phyloP scores from a whole-genome alignment of 2,888 invertebrate species.

The Lepeophtheirus nordmannii region DNA sequence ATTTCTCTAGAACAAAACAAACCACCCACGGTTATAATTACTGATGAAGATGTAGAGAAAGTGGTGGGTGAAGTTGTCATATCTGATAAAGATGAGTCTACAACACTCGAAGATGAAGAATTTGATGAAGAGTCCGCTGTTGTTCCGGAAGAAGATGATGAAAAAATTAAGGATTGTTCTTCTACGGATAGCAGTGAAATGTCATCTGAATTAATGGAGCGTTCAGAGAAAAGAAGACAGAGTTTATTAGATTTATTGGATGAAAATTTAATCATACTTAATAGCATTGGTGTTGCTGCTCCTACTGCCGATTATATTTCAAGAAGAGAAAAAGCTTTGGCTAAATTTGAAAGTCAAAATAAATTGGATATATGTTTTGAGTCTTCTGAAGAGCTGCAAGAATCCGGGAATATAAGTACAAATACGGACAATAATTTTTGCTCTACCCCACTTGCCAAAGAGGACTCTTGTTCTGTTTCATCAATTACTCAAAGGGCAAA shows the following conservation, averaged over 20 bases:
- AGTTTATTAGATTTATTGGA: constrained; percentile 14
- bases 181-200: neutral
- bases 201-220: neutral
- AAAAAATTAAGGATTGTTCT: neutral
- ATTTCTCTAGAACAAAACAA: neutral
- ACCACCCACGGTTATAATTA: constrained; percentile 15
- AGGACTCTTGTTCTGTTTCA: neutral
- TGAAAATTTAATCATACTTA: constrained; percentile 12
- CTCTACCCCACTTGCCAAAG: neutral
- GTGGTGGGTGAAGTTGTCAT: neutral
- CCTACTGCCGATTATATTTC: constrained; percentile 5
- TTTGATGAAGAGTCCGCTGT: neutral
- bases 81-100: neutral
- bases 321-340: neutral
- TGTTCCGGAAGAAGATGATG: neutral
- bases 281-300: neutral
- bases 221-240: constrained; percentile 17
- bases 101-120: neutral
- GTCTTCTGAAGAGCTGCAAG: neutral
- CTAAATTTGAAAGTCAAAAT: neutral
- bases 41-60: neutral
- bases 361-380: neutral
- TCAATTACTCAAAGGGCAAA: neutral
- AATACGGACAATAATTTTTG: too few relatives aligned
- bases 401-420: neutral